These are phyloP conservation scores for Patagioenas fasciata DNA, from an alignment of 2,113 vertebrate species.

Conservation along the genomic window DNA sequence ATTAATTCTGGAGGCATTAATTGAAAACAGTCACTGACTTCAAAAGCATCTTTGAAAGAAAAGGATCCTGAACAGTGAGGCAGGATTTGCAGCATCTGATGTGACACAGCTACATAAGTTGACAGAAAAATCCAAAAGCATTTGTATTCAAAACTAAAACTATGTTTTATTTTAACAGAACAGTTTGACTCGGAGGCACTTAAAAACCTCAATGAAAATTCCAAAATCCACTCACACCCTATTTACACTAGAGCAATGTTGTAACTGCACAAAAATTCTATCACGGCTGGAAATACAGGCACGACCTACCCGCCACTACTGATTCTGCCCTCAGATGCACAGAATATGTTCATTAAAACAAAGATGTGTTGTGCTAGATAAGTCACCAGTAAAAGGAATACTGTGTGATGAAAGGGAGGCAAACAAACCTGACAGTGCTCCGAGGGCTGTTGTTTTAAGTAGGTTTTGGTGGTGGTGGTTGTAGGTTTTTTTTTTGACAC, in stretches of 20 bases:
- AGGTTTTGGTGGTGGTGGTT: too few relatives aligned
- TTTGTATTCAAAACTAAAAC: background rate
- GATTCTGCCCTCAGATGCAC: background rate
- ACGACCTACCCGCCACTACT: background rate
- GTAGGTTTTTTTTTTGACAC: background rate
- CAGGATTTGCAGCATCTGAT: background rate
- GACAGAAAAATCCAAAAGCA: background rate
- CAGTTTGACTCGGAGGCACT: background rate
- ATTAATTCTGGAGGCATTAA: background rate
- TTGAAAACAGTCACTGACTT: background rate
- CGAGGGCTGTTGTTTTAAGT: background rate
- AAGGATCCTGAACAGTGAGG: background rate
- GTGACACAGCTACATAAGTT: background rate
- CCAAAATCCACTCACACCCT: background rate
- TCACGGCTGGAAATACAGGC: background rate
- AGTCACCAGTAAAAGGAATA: background rate
- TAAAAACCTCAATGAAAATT: background rate
- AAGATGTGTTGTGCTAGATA: background rate
- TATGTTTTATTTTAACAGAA: background rate
- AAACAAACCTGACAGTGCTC: background rate
- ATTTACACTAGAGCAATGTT: background rate
- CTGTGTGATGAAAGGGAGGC: background rate
- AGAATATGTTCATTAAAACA: background rate
- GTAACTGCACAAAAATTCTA: background rate
- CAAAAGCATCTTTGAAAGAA: constrained; percentile 31